Percentiles rank a stretch among this genome's conserved stretches.
phyloP scores from a whole-genome alignment of 2,888 invertebrate species.

The Asteroscopus sphinx region DNA sequence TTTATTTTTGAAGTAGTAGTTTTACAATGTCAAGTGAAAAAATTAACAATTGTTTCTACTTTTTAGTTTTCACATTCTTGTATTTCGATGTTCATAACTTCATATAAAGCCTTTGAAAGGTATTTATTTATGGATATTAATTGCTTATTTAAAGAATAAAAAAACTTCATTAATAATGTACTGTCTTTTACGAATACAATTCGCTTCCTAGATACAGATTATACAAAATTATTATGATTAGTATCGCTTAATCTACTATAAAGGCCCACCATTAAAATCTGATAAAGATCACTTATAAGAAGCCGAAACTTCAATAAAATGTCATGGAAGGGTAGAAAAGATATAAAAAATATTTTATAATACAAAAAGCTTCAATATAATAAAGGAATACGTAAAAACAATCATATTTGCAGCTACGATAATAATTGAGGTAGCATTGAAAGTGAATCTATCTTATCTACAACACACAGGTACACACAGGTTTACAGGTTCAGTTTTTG shows the following conservation, averaged over 20 bases:
- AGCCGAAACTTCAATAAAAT: slow-evolving; percentile 18
- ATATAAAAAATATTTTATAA: slow-evolving; percentile 31
- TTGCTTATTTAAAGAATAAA: slow-evolving; percentile 3
- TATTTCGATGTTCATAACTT: slow-evolving; percentile 48
- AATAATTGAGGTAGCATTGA: slow-evolving; percentile 30
- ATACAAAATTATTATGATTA: slow-evolving; percentile 40
- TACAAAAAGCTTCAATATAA: slow-evolving; percentile 18
- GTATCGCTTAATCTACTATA: slow-evolving; percentile 31
- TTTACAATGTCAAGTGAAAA: slow-evolving; percentile 34
- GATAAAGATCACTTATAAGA: slow-evolving; percentile 19
- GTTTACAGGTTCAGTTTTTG: too few relatives aligned
- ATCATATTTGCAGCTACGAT: slow-evolving; percentile 13
- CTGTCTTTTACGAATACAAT: slow-evolving; percentile 29
- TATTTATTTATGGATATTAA: slow-evolving; percentile 8
- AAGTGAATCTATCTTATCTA: slow-evolving; percentile 24
- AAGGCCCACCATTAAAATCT: slow-evolving; percentile 14
- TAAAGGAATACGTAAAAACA: slow-evolving; percentile 27
- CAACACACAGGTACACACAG: too few relatives aligned
- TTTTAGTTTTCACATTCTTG: slow-evolving; percentile 13
- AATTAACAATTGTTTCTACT: slow-evolving; percentile 25
- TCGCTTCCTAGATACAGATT: slow-evolving; percentile 29
- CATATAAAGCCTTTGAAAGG: slow-evolving; percentile 12
- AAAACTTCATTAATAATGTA: slow-evolving; percentile 28
- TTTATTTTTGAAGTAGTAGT: slow-evolving; percentile 41
- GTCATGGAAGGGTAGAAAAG: slow-evolving; percentile 25